Percentiles rank a stretch among this genome's conserved stretches.
phyloP scores from a whole-genome alignment of 2,888 invertebrate genomes.

The Philopedon plagiatum region DNA sequence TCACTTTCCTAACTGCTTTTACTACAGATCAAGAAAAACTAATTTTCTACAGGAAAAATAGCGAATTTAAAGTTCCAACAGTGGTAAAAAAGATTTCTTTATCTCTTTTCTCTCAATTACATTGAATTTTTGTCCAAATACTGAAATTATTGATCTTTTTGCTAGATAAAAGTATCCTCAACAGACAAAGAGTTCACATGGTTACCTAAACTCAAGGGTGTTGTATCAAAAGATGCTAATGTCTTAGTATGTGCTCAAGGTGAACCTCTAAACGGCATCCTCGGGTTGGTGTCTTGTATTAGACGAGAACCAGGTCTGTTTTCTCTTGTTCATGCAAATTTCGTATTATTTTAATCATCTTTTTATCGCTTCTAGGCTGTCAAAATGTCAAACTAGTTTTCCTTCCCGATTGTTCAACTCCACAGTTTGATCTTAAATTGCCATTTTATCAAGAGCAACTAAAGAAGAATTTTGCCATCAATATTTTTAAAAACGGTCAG shows the following conservation, averaged over 20 bases:
- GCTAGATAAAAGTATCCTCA: slow-evolving; percentile 29
- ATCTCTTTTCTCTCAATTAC: too few species aligned
- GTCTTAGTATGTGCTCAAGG: slow-evolving; percentile 77
- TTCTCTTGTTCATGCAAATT: background rate
- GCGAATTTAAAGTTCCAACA: slow-evolving; percentile 67
- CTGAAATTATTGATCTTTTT: background rate
- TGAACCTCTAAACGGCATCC: slow-evolving; percentile 82
- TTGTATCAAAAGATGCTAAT: slow-evolving; percentile 67
- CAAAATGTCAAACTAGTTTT: slow-evolving; percentile 69
- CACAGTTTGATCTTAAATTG: slow-evolving; percentile 73
- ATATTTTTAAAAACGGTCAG: slow-evolving; percentile 77
- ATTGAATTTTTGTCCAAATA: too few species aligned
- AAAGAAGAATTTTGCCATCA: slow-evolving; percentile 82
- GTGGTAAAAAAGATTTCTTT: slow-evolving; percentile 56
- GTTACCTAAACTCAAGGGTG: slow-evolving; percentile 69
- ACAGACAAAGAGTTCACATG: slow-evolving; percentile 62
- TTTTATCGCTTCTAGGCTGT: slow-evolving; percentile 61
- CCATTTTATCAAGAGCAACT: slow-evolving; percentile 77
- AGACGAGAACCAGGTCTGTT: slow-evolving; percentile 71
- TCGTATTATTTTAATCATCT: background rate
- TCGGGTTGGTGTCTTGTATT: slow-evolving; percentile 82
- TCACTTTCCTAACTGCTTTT: slow-evolving; percentile 43
- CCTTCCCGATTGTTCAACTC: slow-evolving; percentile 71
- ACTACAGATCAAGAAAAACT: slow-evolving; percentile 45
- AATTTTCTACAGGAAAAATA: slow-evolving; percentile 46